These are phyloP conservation scores for Stratiomys singularior DNA, from an alignment of 2,888 invertebrate species.

Conservation along the genomic window DNA sequence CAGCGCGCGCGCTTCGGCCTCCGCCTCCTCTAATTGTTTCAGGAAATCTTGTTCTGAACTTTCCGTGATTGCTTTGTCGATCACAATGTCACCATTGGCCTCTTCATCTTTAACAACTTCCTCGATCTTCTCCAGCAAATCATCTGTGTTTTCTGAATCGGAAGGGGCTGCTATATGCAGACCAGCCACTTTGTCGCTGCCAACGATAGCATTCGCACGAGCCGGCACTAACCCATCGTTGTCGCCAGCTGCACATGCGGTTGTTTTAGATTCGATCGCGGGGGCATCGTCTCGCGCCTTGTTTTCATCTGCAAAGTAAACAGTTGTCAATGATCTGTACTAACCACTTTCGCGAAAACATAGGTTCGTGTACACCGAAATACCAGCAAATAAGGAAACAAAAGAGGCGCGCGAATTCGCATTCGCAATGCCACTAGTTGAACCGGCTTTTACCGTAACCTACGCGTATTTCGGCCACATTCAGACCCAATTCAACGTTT, in stretches of 20 bases:
- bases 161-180: neutral
- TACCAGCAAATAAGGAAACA: slow-evolving; percentile 28
- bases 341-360: neutral
- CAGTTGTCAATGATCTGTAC: neutral
- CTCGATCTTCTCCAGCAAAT: slow-evolving; percentile 53
- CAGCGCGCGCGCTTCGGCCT: neutral
- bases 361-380: slow-evolving; percentile 21
- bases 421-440: slow-evolving; percentile 37
- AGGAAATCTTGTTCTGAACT: slow-evolving; percentile 53
- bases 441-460: slow-evolving; percentile 35
- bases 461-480: neutral
- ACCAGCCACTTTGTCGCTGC: slow-evolving; percentile 26
- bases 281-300: slow-evolving; percentile 9
- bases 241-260: slow-evolving; percentile 34
- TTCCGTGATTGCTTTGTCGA: neutral
- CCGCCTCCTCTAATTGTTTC: slow-evolving; percentile 51
- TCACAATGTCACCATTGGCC: neutral
- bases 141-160: slow-evolving; percentile 37
- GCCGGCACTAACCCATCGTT: slow-evolving; percentile 31
- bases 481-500: neutral
- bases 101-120: slow-evolving; percentile 53
- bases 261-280: neutral
- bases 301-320: slow-evolving; percentile 29
- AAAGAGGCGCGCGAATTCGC: slow-evolving; percentile 43
- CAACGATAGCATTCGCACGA: neutral